phyloP scores from a whole-genome alignment of 2,113 vertebrate genomes.

The Trematocara macrostoma region DNA sequence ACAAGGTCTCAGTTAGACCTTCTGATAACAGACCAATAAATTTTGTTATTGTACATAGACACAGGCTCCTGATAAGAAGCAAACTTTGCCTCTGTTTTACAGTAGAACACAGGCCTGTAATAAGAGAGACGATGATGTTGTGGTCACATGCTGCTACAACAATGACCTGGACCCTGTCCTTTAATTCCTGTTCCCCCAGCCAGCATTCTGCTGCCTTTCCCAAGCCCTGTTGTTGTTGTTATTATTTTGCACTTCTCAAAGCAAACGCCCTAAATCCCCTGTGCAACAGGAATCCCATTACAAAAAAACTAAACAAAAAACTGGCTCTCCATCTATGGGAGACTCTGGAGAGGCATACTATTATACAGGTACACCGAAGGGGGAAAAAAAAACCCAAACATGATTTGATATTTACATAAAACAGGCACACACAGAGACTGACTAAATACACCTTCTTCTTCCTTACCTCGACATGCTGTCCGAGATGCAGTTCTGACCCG shows the following conservation, averaged over 20 bases:
- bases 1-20: slow-evolving; percentile 34
- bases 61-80: slow-evolving; percentile 41
- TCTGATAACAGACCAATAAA: slow-evolving; percentile 46
- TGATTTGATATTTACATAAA: background rate
- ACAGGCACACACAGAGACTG: background rate
- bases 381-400: background rate
- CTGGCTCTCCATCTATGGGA: background rate
- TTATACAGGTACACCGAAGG: background rate
- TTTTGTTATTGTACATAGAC: slow-evolving; percentile 29
- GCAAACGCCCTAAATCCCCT: slow-evolving; percentile 32
- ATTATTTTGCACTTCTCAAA: slow-evolving; percentile 42
- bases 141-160: slow-evolving; percentile 44
- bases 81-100: slow-evolving; percentile 61
- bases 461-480: slow-evolving; percentile 82
- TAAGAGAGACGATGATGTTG: slow-evolving; percentile 16
- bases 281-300: slow-evolving; percentile 11
- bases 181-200: slow-evolving; percentile 42
- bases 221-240: slow-evolving; percentile 52
- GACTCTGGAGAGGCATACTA: background rate
- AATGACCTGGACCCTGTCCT: slow-evolving; percentile 43
- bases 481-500: slow-evolving; percentile 89
- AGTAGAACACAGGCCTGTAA: slow-evolving; percentile 12
- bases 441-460: background rate
- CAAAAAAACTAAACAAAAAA: background rate
- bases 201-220: slow-evolving; percentile 53